Conservation (phyloP, 2,888 invertebrate genomes). For the Drosophila paramelanica region DNA sequence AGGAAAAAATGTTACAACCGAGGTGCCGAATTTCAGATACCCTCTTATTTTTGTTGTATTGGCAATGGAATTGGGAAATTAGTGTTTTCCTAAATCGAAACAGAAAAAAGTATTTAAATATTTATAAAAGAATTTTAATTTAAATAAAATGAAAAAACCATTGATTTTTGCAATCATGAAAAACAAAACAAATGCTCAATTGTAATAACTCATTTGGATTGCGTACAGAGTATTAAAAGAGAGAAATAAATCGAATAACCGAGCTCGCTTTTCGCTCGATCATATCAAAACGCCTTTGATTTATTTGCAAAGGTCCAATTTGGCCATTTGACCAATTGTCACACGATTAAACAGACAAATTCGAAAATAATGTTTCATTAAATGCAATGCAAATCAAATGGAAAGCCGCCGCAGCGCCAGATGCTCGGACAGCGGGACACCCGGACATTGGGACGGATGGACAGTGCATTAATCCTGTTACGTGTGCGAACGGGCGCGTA, state of each 20-base stretch:
- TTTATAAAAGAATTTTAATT: not conserved
- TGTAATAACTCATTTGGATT: not conserved
- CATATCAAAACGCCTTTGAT: constrained; percentile 60
- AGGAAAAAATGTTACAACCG: not conserved
- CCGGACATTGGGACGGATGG: constrained; percentile 16
- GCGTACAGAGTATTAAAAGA: constrained; percentile 1
- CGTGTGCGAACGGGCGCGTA: constrained; percentile 35
- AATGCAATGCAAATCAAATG: constrained; percentile 80
- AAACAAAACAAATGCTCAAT: too few relatives aligned
- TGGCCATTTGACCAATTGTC: constrained; percentile 74
- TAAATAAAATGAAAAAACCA: too few relatives aligned
- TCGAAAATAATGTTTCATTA: constrained; percentile 81
- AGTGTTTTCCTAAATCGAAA: not conserved
- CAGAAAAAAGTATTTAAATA: not conserved
- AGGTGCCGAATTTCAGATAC: constrained; percentile 3
- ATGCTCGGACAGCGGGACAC: constrained; percentile 49
- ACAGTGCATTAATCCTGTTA: constrained; percentile 77
- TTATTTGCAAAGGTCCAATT: constrained; percentile 55
- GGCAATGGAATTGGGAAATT: not conserved
- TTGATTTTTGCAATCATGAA: too few relatives aligned
- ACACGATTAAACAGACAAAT: constrained; percentile 81
- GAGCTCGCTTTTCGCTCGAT: constrained; percentile 12
- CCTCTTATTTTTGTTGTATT: not conserved
- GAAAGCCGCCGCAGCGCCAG: constrained; percentile 64
- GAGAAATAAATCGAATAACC: constrained; percentile 34